Conservation (phyloP, 2,797 vertebrate genomes). For the Leptodactylus fallax region DNA sequence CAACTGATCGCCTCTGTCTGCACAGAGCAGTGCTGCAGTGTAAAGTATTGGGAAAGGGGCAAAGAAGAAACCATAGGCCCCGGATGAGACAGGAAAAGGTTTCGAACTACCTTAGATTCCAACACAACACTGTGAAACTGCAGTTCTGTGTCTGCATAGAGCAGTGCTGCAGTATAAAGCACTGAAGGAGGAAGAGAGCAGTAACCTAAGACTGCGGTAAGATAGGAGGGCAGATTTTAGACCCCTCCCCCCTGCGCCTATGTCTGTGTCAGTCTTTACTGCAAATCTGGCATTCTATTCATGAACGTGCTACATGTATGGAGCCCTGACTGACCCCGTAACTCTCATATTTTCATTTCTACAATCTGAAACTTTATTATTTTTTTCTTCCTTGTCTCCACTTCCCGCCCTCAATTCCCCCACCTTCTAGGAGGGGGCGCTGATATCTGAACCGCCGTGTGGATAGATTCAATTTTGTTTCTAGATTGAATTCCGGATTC, state of each 20-base stretch:
- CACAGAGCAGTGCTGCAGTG: background rate
- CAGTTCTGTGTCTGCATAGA: too few relatives aligned
- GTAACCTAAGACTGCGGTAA: too few relatives aligned
- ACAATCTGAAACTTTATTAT: background rate
- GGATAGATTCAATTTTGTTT: conserved; percentile 36
- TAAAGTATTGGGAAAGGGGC: background rate
- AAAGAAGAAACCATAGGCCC: too few relatives aligned
- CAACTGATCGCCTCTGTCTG: background rate
- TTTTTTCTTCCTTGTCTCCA: background rate
- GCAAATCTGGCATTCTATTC: too few relatives aligned
- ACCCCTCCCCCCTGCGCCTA: too few relatives aligned
- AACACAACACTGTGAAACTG: too few relatives aligned
- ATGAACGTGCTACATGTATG: background rate
- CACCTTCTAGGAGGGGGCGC: conserved; percentile 3
- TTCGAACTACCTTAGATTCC: too few relatives aligned
- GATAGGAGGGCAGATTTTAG: too few relatives aligned
- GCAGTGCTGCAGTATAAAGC: too few relatives aligned
- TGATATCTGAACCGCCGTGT: background rate
- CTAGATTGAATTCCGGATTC: conserved; percentile 55
- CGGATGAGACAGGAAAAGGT: too few relatives aligned
- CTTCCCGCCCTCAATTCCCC: conserved; percentile 23
- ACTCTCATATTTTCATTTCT: conserved; percentile 13
- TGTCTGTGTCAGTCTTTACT: too few relatives aligned
- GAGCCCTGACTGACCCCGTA: background rate
- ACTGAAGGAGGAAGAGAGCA: too few relatives aligned